These are phyloP conservation scores for Scolopax rusticola DNA, from an alignment of 2,797 vertebrate genomes.

Conservation along the genomic window DNA sequence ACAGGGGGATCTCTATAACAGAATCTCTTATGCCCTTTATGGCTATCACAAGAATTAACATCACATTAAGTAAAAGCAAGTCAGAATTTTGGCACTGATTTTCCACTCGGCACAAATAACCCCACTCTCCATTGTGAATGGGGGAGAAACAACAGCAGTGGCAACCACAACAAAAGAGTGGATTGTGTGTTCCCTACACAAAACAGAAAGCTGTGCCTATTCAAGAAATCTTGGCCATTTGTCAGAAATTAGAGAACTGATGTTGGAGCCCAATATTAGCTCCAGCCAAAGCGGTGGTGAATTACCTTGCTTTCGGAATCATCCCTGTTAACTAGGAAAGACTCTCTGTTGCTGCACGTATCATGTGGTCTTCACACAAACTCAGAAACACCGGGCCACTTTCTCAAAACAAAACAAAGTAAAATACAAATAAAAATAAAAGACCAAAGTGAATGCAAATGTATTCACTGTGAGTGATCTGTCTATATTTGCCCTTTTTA, in stretches of 20 bases:
- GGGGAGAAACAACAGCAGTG: slow-evolving; percentile 61
- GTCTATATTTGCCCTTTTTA: slow-evolving; percentile 35
- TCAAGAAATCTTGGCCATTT: slow-evolving; percentile 69
- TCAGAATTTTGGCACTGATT: slow-evolving; percentile 32
- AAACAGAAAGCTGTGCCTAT: slow-evolving; percentile 70
- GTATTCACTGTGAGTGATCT: background rate
- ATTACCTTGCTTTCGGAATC: slow-evolving; percentile 54
- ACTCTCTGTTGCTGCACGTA: background rate
- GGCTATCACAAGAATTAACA: slow-evolving; percentile 46
- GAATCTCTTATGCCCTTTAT: background rate
- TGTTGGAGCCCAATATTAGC: slow-evolving; percentile 43
- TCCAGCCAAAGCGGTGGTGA: slow-evolving; percentile 55
- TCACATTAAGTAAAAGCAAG: slow-evolving; percentile 31
- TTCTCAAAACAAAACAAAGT: slow-evolving; percentile 2
- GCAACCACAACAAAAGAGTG: slow-evolving; percentile 71
- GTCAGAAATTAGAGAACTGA: slow-evolving; percentile 67
- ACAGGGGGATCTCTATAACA: background rate
- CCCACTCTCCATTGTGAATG: slow-evolving; percentile 52
- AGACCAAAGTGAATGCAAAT: background rate
- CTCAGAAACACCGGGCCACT: background rate
- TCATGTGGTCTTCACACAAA: background rate
- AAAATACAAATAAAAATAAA: background rate
- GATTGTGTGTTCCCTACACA: slow-evolving; percentile 63
- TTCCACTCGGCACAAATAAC: slow-evolving; percentile 54
- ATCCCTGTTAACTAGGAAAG: slow-evolving; percentile 7